A percentile compares a stretch with the other conserved stretches of the same genome.
Evolutionary conservation across 2,888 invertebrate genomes (phyloP).

Genomic region (Coronaproctus castanopsis): DNA sequence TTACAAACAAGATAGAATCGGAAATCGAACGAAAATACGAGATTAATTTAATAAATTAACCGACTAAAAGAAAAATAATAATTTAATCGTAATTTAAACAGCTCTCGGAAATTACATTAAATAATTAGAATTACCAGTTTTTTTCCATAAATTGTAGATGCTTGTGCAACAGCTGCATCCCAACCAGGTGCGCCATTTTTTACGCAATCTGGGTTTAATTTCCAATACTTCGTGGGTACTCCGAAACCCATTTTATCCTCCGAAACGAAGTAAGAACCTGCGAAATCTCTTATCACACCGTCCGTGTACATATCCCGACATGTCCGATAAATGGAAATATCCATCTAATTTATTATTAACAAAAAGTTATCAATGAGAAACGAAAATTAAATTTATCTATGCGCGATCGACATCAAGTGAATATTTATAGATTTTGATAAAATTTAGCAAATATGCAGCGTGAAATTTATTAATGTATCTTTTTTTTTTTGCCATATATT

Average conservation of each 20-base stretch:
- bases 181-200: constrained; percentile 54
- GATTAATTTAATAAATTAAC: neutral
- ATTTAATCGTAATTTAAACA: neutral
- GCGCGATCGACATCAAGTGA: no score
- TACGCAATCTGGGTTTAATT: constrained; percentile 48
- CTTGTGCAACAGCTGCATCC: constrained; percentile 73
- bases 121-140: constrained; percentile 43
- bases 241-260: constrained; percentile 85
- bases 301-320: constrained; percentile 81
- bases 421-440: no score
- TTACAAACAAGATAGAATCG: no score
- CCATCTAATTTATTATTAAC: constrained; percentile 41
- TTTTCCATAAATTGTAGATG: constrained; percentile 82
- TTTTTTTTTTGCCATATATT: no score
- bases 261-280: constrained; percentile 86
- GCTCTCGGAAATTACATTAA: neutral
- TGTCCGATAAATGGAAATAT: constrained; percentile 93
- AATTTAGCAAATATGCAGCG: no score
- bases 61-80: constrained; percentile 1
- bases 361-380: neutral
- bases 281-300: constrained; percentile 90
- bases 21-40: no score
- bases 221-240: constrained; percentile 69
- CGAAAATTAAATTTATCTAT: no score
- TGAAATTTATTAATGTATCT: no score